Evolutionary conservation across 2,888 invertebrate species (phyloP).

Genomic region (Oscheius sp.): DNA sequence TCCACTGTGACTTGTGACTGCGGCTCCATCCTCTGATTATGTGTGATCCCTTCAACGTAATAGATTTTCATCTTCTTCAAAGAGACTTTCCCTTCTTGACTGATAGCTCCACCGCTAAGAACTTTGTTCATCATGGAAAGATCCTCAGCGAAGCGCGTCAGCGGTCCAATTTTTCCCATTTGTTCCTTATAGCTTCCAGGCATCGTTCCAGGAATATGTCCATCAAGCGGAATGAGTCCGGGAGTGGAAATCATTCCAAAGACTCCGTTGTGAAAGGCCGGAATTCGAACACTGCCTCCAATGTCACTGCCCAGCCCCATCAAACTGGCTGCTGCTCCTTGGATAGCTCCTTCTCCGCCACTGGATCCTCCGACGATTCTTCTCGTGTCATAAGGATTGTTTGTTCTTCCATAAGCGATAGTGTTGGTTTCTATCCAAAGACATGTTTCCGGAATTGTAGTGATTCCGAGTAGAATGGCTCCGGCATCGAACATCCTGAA

Average conservation of each 20-base stretch:
- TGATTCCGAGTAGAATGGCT: conserved; percentile 18
- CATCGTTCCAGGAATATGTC: conserved; percentile 16
- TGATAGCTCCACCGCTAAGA: not conserved
- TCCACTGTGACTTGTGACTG: not conserved
- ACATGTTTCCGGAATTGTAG: conserved; percentile 24
- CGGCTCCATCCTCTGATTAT: not conserved
- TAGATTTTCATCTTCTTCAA: not conserved
- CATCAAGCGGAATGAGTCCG: not conserved
- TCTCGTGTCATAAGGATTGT: conserved; percentile 29
- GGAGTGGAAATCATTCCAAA: conserved; percentile 21
- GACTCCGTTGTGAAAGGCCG: conserved; percentile 14
- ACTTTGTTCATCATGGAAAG: not conserved
- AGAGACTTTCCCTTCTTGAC: not conserved
- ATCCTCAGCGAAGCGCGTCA: conserved; percentile 24
- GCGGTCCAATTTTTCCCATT: conserved; percentile 19
- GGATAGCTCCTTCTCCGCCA: conserved; percentile 33
- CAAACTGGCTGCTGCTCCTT: conserved; percentile 20
- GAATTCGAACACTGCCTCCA: conserved; percentile 19
- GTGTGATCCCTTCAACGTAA: conserved; percentile 1
- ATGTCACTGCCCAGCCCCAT: conserved; percentile 24
- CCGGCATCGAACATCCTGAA: conserved; percentile 29
- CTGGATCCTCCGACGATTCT: conserved; percentile 30
- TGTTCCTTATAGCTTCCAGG: not conserved
- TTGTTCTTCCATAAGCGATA: not conserved
- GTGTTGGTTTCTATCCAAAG: conserved; percentile 29